phyloP scores from a whole-genome alignment of 2,888 invertebrate species.

The Ormyrus nitidulus region DNA sequence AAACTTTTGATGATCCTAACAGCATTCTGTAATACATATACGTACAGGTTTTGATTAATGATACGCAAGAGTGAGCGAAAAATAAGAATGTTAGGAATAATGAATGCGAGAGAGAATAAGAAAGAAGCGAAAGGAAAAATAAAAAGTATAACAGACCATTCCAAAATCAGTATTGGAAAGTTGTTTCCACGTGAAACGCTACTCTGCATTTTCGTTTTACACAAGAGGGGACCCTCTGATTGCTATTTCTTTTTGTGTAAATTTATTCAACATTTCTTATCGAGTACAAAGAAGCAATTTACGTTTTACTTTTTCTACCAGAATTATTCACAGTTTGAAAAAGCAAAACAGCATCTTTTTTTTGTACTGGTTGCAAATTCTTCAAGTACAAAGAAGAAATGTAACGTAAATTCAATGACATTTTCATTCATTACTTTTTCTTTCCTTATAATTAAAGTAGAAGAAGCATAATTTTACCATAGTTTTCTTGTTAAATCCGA shows the following conservation, averaged over 20 bases:
- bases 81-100: neutral
- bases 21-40: too few relatives aligned
- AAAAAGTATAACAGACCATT: constrained; percentile 67
- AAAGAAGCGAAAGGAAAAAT: constrained; percentile 1
- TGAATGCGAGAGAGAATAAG: constrained; percentile 2
- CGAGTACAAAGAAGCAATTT: constrained; percentile 12
- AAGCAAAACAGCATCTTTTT: too few relatives aligned
- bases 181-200: constrained; percentile 53
- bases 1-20: too few relatives aligned
- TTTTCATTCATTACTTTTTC: too few relatives aligned
- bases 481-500: too few relatives aligned
- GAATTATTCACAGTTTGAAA: too few relatives aligned
- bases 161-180: constrained; percentile 73
- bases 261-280: constrained; percentile 11
- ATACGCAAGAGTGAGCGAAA: constrained; percentile 2
- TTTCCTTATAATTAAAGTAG: too few relatives aligned
- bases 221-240: constrained; percentile 38
- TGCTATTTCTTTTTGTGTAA: constrained; percentile 42
- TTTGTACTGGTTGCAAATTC: too few relatives aligned
- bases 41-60: too few relatives aligned
- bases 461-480: too few relatives aligned
- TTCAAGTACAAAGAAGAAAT: neutral
- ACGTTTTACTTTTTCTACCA: too few relatives aligned
- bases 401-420: neutral
- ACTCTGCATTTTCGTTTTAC: constrained; percentile 60